Conservation (phyloP, 2,888 invertebrate species). For the Zaprionus lineosus region DNA sequence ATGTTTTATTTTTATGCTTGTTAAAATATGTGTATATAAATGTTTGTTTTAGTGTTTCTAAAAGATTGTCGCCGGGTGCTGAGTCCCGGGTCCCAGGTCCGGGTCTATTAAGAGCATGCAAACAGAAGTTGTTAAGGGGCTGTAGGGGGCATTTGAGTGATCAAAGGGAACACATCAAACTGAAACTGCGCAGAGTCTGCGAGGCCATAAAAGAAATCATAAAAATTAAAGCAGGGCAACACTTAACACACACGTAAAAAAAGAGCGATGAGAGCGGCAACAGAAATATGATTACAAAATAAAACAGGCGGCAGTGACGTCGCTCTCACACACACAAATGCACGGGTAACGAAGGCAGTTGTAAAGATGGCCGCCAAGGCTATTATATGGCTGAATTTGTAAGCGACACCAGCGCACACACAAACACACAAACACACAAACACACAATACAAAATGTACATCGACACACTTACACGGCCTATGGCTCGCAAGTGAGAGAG, state of each 20-base stretch:
- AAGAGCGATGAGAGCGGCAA: conserved; percentile 37
- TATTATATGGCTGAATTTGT: conserved; percentile 71
- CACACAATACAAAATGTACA: too few species aligned
- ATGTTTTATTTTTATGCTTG: too few species aligned
- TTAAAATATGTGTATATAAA: too few species aligned
- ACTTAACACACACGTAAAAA: conserved; percentile 49
- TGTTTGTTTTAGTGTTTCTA: too few species aligned
- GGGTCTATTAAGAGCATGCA: conserved; percentile 27
- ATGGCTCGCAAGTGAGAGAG: conserved; percentile 12
- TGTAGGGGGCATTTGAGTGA: conserved; percentile 41
- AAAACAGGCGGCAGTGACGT: conserved; percentile 41
- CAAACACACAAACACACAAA: conserved; percentile 17
- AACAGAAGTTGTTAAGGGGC: conserved; percentile 32
- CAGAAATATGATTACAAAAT: conserved; percentile 65
- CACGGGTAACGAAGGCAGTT: conserved; percentile 55
- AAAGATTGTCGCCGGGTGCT: conserved; percentile 26
- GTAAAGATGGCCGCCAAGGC: conserved; percentile 76
- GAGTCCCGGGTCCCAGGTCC: too few species aligned
- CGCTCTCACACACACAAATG: conserved; percentile 43
- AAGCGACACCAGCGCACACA: conserved; percentile 48
- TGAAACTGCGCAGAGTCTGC: conserved; percentile 39
- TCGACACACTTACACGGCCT: too few species aligned
- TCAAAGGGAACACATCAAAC: conserved; percentile 51
- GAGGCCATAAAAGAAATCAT: conserved; percentile 57
- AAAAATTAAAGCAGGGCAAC: conserved; percentile 73